Evolutionary conservation across 2,888 invertebrate genomes (phyloP).

Genomic region (Escarpia spicata): DNA sequence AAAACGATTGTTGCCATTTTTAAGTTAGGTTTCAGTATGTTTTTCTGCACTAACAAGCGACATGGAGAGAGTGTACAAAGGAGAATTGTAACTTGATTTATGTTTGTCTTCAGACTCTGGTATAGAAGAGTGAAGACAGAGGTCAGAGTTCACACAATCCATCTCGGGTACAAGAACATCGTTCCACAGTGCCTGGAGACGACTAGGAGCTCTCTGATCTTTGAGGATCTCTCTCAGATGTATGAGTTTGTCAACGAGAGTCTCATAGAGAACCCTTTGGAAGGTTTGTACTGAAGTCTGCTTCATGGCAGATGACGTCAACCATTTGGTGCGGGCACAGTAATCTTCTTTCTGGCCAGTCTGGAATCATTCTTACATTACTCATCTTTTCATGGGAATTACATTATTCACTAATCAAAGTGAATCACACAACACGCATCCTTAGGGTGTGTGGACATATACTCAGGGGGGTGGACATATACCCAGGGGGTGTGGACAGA

Average conservation of each 20-base stretch:
- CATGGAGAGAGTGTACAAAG: too few relatives aligned
- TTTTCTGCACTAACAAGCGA: too few relatives aligned
- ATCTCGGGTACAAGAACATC: conserved; percentile 38
- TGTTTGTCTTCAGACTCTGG: conserved; percentile 32
- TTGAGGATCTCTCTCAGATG: conserved; percentile 36
- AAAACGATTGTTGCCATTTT: too few relatives aligned
- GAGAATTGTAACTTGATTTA: too few relatives aligned
- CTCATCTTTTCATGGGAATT: too few relatives aligned
- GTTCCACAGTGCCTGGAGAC: conserved; percentile 35
- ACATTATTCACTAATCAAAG: too few relatives aligned
- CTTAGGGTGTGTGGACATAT: too few relatives aligned
- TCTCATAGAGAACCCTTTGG: conserved; percentile 35
- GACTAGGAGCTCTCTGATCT: conserved; percentile 23
- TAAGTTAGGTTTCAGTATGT: too few relatives aligned
- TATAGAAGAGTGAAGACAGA: conserved; percentile 23
- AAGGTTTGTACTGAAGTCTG: conserved; percentile 29
- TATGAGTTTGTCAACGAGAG: conserved; percentile 34
- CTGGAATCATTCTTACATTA: too few relatives aligned
- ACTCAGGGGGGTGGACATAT: too few relatives aligned
- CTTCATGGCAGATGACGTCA: background rate
- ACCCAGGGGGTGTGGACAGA: too few relatives aligned
- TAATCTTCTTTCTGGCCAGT: background rate
- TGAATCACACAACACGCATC: too few relatives aligned
- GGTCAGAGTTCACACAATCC: conserved; percentile 25
- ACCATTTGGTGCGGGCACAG: background rate